These are phyloP conservation scores for Crossoptilon crossoptilon DNA, from an alignment of 2,797 vertebrate species.

Conservation along the genomic window DNA sequence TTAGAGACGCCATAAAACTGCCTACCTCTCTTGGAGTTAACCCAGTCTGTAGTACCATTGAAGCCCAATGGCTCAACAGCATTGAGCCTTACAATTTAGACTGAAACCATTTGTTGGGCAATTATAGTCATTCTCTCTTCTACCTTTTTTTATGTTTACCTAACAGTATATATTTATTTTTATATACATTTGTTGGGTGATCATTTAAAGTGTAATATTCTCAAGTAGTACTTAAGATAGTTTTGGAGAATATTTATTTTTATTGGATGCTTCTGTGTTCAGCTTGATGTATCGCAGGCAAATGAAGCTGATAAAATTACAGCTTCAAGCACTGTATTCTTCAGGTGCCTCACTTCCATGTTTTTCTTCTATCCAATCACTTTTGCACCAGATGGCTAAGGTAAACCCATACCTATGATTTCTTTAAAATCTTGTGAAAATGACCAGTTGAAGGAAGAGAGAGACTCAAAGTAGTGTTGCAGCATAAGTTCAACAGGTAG, in stretches of 20 bases:
- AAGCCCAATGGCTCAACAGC: neutral
- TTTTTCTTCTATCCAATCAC: neutral
- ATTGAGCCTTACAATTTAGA: neutral
- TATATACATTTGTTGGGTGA: neutral
- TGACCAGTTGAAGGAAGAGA: neutral
- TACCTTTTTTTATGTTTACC: neutral
- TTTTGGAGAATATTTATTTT: neutral
- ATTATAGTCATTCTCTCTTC: neutral
- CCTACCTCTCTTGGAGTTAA: neutral
- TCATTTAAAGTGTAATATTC: neutral
- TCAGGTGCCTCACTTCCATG: neutral
- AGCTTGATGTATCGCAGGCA: neutral
- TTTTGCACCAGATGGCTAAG: neutral
- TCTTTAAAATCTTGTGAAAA: neutral
- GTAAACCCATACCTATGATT: neutral
- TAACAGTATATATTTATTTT: neutral
- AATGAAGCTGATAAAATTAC: neutral
- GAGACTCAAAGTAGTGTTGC: neutral
- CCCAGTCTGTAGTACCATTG: neutral
- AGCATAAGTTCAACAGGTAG: neutral
- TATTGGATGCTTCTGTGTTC: neutral
- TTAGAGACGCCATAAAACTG: neutral
- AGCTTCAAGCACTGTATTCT: neutral
- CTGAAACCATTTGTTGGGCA: neutral
- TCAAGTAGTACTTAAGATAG: neutral